Evolutionary conservation across 37 sponge, comb jelly and placozoan genomes (phyloP), one percentile per base, ranked within the genome.

Genomic region (Cliona cf. orientalis): DNA sequence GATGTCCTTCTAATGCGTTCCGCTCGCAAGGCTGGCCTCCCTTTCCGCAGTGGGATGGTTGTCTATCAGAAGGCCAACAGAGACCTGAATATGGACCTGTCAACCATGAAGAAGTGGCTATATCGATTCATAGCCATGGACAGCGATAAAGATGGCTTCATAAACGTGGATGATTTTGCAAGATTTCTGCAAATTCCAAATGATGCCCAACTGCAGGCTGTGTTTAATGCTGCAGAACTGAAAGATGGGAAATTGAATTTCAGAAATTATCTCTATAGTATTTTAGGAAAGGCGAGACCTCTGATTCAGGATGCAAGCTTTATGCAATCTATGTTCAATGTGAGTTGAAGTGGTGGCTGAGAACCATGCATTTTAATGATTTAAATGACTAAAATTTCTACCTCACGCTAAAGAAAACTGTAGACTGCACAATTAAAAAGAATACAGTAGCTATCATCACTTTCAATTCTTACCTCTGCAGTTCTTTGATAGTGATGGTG

Each of bases 131-230:
- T 78, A 4, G 62, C 23, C 40, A 82, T 82, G 11, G 78, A 88
- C 45, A 38, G 53, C 7, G 68, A 81, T 38, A 82, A 71, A 37
- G 74, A 82, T 77, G 89, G 89, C 44, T 61, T 58, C 45, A 71
- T 82, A 42, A 55, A 53, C 0, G 39, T 6, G 1, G 43, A 76
- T 36, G 89, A 88, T n/a, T 3, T 88, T 40, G 78, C 57, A 32
- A 14, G 21, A 19, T 88, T 61, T 46, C 64, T 88, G 11, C 58
- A 53, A 1, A 76, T 87, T 1, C 88, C 88, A 37, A 66, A 32
- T 39, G 82, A 81, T 75, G 69, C 71, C 9, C 58, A 66, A 39
- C 41, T 69, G 37, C 61, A 57, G 59, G 58, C 73, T 25, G 72
- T 86, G 31, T 79, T 86, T 28, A 23, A 46, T 70, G 12, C 3